phyloP scores from a whole-genome alignment of 2,888 invertebrate genomes.

The Brachyptera putata region DNA sequence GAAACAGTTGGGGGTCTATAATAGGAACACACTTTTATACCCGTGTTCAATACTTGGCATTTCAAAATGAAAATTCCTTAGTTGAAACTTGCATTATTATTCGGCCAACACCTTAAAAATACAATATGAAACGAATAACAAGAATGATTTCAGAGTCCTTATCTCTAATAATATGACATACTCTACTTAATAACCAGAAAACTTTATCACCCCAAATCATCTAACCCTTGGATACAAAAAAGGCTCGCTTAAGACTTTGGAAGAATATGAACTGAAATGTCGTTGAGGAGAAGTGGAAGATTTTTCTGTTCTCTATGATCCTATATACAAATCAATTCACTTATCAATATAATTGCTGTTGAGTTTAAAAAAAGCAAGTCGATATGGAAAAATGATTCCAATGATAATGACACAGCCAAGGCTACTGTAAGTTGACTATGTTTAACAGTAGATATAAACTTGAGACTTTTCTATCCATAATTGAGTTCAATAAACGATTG shows the following conservation, averaged over 20 bases:
- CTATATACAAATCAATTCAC: no score
- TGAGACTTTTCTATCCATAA: no score
- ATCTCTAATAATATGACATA: constrained; percentile 15
- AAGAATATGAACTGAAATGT: no score
- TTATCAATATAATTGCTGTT: no score
- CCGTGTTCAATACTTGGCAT: neutral
- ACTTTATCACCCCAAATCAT: neutral
- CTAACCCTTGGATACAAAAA: neutral
- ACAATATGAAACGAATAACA: constrained; percentile 19
- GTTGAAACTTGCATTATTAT: constrained; percentile 12
- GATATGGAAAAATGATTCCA: no score
- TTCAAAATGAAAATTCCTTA: constrained; percentile 9
- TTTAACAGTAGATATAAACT: no score
- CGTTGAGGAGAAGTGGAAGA: neutral
- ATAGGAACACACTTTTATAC: constrained; percentile 22
- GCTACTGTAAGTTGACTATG: no score
- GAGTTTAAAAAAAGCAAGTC: no score
- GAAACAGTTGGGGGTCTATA: constrained; percentile 25
- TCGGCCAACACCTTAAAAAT: constrained; percentile 16
- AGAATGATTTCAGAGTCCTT: constrained; percentile 18
- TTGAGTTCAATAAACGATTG: no score
- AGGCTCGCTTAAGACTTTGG: no score
- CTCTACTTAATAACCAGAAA: constrained; percentile 15
- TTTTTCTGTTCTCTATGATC: no score
- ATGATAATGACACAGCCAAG: no score